Percentiles rank a stretch among this genome's conserved stretches.
Conservation (phyloP, 2,797 vertebrate species). For the Gila robusta region DNA sequence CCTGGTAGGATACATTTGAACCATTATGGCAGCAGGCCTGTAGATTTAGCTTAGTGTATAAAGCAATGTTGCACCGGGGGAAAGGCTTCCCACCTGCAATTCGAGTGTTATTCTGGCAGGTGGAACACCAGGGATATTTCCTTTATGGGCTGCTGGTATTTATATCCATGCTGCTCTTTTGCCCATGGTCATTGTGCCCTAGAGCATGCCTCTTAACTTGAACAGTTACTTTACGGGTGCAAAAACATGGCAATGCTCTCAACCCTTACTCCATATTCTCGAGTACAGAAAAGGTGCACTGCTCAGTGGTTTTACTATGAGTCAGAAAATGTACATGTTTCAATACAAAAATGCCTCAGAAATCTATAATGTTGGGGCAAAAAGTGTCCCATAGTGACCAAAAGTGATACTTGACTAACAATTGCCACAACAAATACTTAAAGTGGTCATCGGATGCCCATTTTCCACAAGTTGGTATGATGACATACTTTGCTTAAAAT, state of each 20-base stretch:
- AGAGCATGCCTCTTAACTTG: conserved; percentile 44
- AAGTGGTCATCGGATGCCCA: too few species aligned
- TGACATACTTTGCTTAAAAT: too few species aligned
- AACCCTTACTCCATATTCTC: conserved; percentile 12
- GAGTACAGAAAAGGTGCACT: not conserved
- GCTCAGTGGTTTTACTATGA: not conserved
- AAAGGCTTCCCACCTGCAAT: not conserved
- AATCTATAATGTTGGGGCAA: not conserved
- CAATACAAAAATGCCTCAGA: not conserved
- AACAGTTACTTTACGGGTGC: conserved; percentile 17
- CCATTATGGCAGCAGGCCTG: not conserved
- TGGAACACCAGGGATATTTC: conserved; percentile 34
- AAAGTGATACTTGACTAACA: not conserved
- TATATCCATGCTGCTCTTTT: conserved; percentile 27
- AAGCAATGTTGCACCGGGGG: not conserved
- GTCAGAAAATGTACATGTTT: not conserved
- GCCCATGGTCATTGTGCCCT: conserved; percentile 44
- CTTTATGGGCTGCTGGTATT: conserved; percentile 35
- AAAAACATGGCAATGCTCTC: conserved; percentile 36
- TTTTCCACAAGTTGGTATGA: too few species aligned
- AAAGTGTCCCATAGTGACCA: not conserved
- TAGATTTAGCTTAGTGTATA: conserved; percentile 32
- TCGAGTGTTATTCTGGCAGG: conserved; percentile 19
- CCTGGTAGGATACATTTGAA: conserved; percentile 19
- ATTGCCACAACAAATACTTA: not conserved